A percentile compares a stretch with the other conserved stretches of the same genome.
phyloP scores from a whole-genome alignment of 2,113 vertebrate genomes.

The Lepus timidus region DNA sequence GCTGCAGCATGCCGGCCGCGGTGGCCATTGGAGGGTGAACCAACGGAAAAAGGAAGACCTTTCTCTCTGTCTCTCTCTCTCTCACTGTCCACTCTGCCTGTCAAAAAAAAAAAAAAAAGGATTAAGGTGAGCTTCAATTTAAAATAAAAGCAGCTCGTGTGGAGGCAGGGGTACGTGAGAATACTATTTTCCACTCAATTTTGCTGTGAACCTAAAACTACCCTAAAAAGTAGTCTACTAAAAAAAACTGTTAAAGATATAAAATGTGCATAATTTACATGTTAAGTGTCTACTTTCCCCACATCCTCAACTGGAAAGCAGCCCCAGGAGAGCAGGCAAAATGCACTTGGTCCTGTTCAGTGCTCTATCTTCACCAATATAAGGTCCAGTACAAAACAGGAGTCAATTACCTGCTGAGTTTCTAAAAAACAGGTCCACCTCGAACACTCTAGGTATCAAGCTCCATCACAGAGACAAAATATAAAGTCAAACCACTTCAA shows the following conservation, averaged over 20 bases:
- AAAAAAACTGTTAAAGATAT: not conserved
- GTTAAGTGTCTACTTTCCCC: not conserved
- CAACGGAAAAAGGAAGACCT: no score
- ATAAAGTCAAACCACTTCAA: not conserved
- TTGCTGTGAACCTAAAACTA: slow-evolving; percentile 32
- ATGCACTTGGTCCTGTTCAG: not conserved
- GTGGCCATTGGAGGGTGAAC: no score
- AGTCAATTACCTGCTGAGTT: not conserved
- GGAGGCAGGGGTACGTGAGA: not conserved
- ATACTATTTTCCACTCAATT: not conserved
- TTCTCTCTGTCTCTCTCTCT: no score
- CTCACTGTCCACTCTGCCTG: no score
- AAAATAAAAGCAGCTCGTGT: not conserved
- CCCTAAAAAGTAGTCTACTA: not conserved
- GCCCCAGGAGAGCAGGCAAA: not conserved
- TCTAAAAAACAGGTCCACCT: not conserved
- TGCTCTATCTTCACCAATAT: not conserved
- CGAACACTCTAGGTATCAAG: not conserved
- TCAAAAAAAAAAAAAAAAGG: not conserved
- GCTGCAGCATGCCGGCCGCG: no score
- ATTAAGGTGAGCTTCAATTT: not conserved
- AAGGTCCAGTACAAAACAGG: not conserved
- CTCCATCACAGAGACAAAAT: not conserved
- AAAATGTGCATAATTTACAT: not conserved
- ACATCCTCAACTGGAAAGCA: not conserved